A percentile compares a stretch with the other conserved stretches of the same genome.
Conservation (phyloP, 2,113 vertebrate genomes). For the Amphiprion percula region DNA sequence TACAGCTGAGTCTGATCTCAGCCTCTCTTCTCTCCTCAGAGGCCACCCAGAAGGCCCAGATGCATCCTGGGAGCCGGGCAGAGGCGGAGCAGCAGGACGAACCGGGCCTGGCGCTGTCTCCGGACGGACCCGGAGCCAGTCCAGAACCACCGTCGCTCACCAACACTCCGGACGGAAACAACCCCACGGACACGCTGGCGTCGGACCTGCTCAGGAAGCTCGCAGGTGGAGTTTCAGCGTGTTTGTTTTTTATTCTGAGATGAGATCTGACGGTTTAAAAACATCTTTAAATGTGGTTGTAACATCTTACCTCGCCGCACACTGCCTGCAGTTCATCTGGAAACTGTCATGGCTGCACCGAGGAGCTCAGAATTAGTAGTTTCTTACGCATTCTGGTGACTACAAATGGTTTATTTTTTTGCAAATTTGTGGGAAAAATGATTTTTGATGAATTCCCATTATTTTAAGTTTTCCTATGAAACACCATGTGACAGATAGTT, state of each 20-base stretch:
- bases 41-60: slow-evolving; percentile 77
- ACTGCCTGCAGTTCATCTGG: too few relatives aligned
- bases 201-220: slow-evolving; percentile 79
- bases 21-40: slow-evolving; percentile 49
- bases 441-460: too few relatives aligned
- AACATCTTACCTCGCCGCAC: too few relatives aligned
- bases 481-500: too few relatives aligned
- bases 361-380: too few relatives aligned
- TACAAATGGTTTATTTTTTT: too few relatives aligned
- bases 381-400: too few relatives aligned
- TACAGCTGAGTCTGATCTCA: slow-evolving; percentile 28
- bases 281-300: too few relatives aligned
- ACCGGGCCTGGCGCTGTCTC: slow-evolving; percentile 76
- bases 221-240: slow-evolving; percentile 59
- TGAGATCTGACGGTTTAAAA: too few relatives aligned
- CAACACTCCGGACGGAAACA: slow-evolving; percentile 63
- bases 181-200: slow-evolving; percentile 60
- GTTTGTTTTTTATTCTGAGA: neutral
- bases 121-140: slow-evolving; percentile 79
- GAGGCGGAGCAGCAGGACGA: slow-evolving; percentile 75
- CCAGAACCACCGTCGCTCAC: slow-evolving; percentile 76
- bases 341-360: too few relatives aligned
- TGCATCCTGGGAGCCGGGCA: slow-evolving; percentile 64
- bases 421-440: too few relatives aligned
- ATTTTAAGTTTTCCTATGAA: too few relatives aligned